Percentiles rank a stretch among this genome's conserved stretches.
phyloP scores from a whole-genome alignment of 2,888 invertebrate species.

The Neoascia interrupta region DNA sequence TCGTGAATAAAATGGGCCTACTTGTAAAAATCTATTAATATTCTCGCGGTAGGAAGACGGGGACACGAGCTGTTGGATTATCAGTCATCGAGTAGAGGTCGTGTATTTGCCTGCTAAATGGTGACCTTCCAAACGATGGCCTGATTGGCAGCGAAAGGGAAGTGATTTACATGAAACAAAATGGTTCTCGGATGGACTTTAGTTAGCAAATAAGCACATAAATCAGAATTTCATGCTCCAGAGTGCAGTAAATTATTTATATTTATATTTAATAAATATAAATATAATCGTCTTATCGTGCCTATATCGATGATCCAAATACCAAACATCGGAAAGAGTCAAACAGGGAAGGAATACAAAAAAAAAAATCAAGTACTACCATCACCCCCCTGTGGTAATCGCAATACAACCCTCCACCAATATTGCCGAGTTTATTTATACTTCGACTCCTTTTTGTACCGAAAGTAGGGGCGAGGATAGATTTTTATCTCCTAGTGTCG shows the following conservation, averaged over 20 bases:
- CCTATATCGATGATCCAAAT: conserved; percentile 65
- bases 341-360: conserved; percentile 20
- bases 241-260: too few species aligned
- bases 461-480: conserved; percentile 2
- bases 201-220: too few species aligned
- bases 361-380: conserved; percentile 58
- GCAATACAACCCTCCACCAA: conserved; percentile 58
- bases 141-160: conserved; percentile 4
- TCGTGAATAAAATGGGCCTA: conserved; percentile 22
- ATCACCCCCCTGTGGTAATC: conserved; percentile 30
- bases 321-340: conserved; percentile 51
- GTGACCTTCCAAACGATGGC: conserved; percentile 27
- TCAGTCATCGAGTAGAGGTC: conserved; percentile 35
- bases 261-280: too few species aligned
- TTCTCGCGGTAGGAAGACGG: neutral
- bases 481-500: conserved; percentile 48
- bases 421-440: conserved; percentile 63
- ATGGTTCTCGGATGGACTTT: too few species aligned
- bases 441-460: conserved; percentile 25
- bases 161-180: too few species aligned
- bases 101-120: conserved; percentile 15
- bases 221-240: too few species aligned
- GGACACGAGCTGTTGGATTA: conserved; percentile 15
- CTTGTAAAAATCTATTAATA: conserved; percentile 48
- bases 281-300: conserved; percentile 24